These are phyloP conservation scores for Microplitis deprimator DNA, from an alignment of 2,888 invertebrate genomes.

Conservation along the genomic window DNA sequence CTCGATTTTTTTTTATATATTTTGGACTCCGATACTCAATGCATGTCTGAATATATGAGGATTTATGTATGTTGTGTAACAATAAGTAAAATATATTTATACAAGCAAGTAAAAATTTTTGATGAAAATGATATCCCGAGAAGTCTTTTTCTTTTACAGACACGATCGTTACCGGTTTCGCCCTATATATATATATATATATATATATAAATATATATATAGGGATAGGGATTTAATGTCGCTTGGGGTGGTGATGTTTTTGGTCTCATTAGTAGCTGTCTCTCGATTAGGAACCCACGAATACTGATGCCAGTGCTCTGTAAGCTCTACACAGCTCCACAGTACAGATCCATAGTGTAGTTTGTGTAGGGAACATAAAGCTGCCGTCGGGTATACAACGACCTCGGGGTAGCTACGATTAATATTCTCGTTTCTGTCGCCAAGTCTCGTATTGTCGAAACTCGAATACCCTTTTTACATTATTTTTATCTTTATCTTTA, in stretches of 20 bases:
- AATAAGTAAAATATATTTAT: no score
- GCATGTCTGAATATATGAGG: no score
- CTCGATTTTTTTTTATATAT: no score
- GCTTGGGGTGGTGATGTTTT: slow-evolving; percentile 61
- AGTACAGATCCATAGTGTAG: slow-evolving; percentile 6
- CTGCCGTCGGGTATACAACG: slow-evolving; percentile 29
- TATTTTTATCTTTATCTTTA: not conserved
- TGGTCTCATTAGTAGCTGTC: slow-evolving; percentile 67
- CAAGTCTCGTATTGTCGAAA: slow-evolving; percentile 51
- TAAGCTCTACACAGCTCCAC: not conserved
- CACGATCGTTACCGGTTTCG: slow-evolving; percentile 63
- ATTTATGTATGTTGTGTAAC: no score
- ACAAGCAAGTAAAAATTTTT: no score
- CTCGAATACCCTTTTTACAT: not conserved
- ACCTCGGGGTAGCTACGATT: slow-evolving; percentile 59
- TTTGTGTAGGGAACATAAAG: slow-evolving; percentile 12
- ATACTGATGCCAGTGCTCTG: not conserved
- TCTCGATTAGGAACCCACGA: slow-evolving; percentile 43
- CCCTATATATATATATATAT: no score
- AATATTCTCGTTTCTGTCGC: slow-evolving; percentile 62
- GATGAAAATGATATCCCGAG: no score
- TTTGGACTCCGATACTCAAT: no score
- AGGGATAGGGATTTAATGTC: slow-evolving; percentile 56
- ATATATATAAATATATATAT: not conserved
- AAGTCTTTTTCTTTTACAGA: not conserved